Conservation (phyloP, 2,888 invertebrate species). For the Aproaerema taeniolella region DNA sequence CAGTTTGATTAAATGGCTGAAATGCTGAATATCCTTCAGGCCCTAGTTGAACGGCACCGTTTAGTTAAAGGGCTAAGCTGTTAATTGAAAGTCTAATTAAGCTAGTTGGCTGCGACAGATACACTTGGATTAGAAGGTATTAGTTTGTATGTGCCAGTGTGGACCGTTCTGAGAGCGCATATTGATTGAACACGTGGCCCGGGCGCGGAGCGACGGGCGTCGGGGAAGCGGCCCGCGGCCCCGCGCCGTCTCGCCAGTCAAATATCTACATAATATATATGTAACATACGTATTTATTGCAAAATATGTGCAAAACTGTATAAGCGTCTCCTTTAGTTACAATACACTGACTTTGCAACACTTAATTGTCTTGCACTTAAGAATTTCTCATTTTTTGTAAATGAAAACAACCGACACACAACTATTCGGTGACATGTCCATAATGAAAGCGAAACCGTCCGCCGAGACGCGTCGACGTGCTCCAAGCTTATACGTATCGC, state of each 20-base stretch:
- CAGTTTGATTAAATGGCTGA: too few species aligned
- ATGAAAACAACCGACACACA: slow-evolving; percentile 68
- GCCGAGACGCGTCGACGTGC: too few species aligned
- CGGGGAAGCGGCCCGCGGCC: slow-evolving; percentile 52
- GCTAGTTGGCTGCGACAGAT: neutral
- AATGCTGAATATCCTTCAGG: too few species aligned
- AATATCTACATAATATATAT: slow-evolving; percentile 63
- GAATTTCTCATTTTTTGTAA: slow-evolving; percentile 51
- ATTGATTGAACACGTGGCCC: too few species aligned
- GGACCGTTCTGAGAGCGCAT: too few species aligned
- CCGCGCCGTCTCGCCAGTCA: slow-evolving; percentile 34
- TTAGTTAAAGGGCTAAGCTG: slow-evolving; percentile 7
- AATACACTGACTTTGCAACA: slow-evolving; percentile 69
- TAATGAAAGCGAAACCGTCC: slow-evolving; percentile 62
- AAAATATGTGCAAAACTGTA: slow-evolving; percentile 74
- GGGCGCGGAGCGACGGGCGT: slow-evolving; percentile 32
- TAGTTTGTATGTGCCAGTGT: too few species aligned
- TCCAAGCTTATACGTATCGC: slow-evolving; percentile 68
- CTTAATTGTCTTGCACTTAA: slow-evolving; percentile 63
- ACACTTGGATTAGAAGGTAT: too few species aligned
- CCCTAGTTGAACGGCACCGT: slow-evolving; percentile 1
- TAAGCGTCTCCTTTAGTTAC: slow-evolving; percentile 69
- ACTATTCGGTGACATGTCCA: slow-evolving; percentile 62
- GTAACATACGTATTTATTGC: slow-evolving; percentile 62
- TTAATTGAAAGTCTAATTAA: neutral